Evolutionary conservation across 2,888 invertebrate species (phyloP).

Genomic region (Hofmannophila pseudospretella): DNA sequence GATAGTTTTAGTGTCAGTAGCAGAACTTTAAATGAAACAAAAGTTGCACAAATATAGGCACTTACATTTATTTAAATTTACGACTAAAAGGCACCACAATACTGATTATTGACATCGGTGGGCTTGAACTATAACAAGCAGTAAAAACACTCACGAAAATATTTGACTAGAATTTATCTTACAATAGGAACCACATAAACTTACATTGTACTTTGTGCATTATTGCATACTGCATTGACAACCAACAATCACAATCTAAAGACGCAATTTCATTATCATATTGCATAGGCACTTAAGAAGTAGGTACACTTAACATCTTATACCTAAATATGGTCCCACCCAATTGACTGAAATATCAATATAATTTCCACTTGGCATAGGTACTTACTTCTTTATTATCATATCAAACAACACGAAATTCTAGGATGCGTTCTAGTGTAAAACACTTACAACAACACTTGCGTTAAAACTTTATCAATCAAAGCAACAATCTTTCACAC

Average conservation of each 20-base stretch:
- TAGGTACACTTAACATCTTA: constrained; percentile 27
- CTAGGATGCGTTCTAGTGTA: too few relatives aligned
- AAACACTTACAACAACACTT: too few relatives aligned
- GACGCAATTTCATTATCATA: constrained; percentile 13
- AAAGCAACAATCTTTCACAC: too few relatives aligned
- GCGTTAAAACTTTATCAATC: neutral
- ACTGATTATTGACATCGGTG: constrained; percentile 14
- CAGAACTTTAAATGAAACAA: constrained; percentile 26
- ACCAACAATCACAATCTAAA: constrained; percentile 32
- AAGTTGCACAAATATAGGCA: constrained; percentile 37
- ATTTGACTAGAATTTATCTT: constrained; percentile 43
- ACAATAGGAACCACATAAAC: constrained; percentile 15
- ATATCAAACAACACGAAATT: neutral
- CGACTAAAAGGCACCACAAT: constrained; percentile 39
- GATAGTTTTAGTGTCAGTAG: too few relatives aligned
- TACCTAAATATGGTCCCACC: constrained; percentile 31
- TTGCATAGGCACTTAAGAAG: constrained; percentile 32
- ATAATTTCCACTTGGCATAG: constrained; percentile 9
- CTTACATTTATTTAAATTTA: constrained; percentile 33
- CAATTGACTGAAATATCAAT: constrained; percentile 10
- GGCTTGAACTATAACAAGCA: neutral
- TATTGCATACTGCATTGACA: constrained; percentile 15
- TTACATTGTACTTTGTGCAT: constrained; percentile 3
- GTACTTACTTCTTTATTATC: neutral
- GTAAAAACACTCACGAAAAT: constrained; percentile 24